These are phyloP conservation scores for Scaptomyza graminum DNA, from an alignment of 1,140 invertebrate genomes.

Conservation along the genomic window DNA sequence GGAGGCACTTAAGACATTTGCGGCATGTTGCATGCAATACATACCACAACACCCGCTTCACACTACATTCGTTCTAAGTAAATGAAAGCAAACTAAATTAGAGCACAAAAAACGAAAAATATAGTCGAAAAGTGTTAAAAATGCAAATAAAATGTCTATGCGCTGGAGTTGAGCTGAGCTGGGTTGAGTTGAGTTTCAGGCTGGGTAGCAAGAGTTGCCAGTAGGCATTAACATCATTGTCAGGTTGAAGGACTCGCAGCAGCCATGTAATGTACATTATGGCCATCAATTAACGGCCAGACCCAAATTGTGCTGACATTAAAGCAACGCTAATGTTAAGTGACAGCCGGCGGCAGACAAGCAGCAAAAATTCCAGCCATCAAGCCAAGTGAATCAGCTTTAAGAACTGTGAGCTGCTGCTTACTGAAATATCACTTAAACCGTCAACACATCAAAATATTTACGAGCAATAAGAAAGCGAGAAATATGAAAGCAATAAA, in stretches of 20 bases:
- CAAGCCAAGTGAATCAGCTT: conserved; percentile 7
- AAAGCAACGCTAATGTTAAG: conserved; percentile 66
- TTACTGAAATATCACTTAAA: conserved; percentile 49
- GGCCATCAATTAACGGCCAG: conserved; percentile 70
- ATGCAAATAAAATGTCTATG: conserved; percentile 60
- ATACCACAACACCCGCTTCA: conserved; percentile 9
- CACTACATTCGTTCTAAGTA: conserved; percentile 53
- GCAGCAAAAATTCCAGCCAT: not conserved
- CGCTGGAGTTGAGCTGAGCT: conserved; percentile 49
- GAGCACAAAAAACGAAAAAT: conserved; percentile 4
- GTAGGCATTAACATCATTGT: conserved; percentile 77
- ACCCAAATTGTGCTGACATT: conserved; percentile 74
- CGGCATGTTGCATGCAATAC: conserved; percentile 66
- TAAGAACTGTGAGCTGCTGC: conserved; percentile 10
- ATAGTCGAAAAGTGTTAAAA: conserved; percentile 67
- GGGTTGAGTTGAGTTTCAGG: not conserved
- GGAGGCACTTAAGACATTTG: conserved; percentile 77
- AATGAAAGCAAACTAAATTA: conserved; percentile 57
- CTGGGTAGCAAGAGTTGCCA: conserved; percentile 57
- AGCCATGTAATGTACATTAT: conserved; percentile 62
- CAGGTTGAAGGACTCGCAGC: conserved; percentile 34
- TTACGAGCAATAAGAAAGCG: conserved; percentile 75
- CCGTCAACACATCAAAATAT: conserved; percentile 73
- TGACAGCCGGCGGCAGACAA: conserved; percentile 45
- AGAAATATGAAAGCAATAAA: conserved; percentile 79